phyloP scores from a whole-genome alignment of 2,113 vertebrate species.

The Salvelinus namaycush region DNA sequence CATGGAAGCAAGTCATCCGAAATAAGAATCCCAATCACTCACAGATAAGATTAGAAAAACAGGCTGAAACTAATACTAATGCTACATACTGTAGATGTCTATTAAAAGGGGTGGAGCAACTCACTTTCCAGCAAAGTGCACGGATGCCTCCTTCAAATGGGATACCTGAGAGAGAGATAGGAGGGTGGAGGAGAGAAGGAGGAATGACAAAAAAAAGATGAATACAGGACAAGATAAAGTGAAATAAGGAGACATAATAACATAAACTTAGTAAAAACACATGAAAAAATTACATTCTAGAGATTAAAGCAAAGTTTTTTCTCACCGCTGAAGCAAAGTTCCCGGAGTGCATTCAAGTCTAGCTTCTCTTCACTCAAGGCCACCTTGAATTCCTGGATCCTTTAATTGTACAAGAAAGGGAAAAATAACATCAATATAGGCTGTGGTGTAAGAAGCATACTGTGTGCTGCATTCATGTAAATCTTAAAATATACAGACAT shows the following conservation, averaged over 20 bases:
- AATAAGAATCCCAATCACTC: too few relatives aligned
- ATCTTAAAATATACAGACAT: neutral
- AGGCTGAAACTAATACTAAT: too few relatives aligned
- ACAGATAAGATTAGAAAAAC: too few relatives aligned
- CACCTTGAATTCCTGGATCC: conserved; percentile 92
- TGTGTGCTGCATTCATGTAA: neutral
- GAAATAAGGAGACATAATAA: neutral
- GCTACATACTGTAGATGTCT: too few relatives aligned
- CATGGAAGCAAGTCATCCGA: too few relatives aligned
- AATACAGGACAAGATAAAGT: neutral
- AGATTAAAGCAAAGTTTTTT: neutral
- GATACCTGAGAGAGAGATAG: conserved; percentile 76
- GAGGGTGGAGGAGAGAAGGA: too few relatives aligned
- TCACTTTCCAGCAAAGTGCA: conserved; percentile 96
- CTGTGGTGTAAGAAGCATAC: neutral
- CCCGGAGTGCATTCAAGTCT: conserved; percentile 80
- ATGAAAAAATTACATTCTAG: neutral
- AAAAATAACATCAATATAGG: neutral
- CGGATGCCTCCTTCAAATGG: conserved; percentile 95
- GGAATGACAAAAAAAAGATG: neutral
- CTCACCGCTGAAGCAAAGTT: conserved; percentile 92
- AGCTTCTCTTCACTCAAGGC: conserved; percentile 84
- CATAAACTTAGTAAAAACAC: neutral
- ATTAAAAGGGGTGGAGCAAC: conserved; percentile 41
- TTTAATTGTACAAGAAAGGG: conserved; percentile 46